Evolutionary conservation across 92 coral and sea anemone genomes (phyloP).

Genomic region (Anthopleura xanthogrammica): DNA sequence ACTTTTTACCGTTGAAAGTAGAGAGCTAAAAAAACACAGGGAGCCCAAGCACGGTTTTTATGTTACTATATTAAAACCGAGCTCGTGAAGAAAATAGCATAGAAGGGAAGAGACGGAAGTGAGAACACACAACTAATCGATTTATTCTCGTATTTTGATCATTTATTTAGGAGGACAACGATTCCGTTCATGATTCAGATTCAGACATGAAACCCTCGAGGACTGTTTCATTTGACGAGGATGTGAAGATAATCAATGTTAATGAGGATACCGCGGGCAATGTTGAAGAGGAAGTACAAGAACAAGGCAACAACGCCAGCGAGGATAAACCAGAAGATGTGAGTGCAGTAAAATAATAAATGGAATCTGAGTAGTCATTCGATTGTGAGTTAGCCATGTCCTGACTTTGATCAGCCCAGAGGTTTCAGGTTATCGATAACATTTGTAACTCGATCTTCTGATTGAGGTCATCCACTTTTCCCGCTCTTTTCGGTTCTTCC

Average conservation of each 20-base stretch:
- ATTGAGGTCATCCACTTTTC: too few relatives aligned
- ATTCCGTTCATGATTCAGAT: slow-evolving; percentile 42
- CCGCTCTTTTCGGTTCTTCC: too few relatives aligned
- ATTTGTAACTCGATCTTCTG: too few relatives aligned
- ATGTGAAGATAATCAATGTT: slow-evolving; percentile 64
- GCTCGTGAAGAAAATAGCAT: not conserved
- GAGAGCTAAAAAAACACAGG: too few relatives aligned
- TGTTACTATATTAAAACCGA: not conserved
- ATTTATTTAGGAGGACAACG: slow-evolving; percentile 13
- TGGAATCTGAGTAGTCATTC: too few relatives aligned
- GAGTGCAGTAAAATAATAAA: not conserved
- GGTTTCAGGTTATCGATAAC: too few relatives aligned
- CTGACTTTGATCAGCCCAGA: too few relatives aligned
- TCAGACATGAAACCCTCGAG: slow-evolving; percentile 64
- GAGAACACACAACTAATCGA: not conserved
- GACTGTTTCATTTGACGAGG: slow-evolving; percentile 90
- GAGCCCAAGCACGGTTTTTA: too few relatives aligned
- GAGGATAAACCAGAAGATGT: slow-evolving; percentile 11
- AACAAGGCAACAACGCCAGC: not conserved
- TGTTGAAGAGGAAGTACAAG: slow-evolving; percentile 29
- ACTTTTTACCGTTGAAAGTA: too few relatives aligned
- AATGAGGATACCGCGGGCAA: slow-evolving; percentile 25
- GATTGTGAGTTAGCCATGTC: too few relatives aligned
- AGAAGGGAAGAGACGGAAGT: not conserved
- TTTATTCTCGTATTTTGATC: not conserved